Conservation (phyloP, 2,797 vertebrate species). For the Rhabdomys pumilio region DNA sequence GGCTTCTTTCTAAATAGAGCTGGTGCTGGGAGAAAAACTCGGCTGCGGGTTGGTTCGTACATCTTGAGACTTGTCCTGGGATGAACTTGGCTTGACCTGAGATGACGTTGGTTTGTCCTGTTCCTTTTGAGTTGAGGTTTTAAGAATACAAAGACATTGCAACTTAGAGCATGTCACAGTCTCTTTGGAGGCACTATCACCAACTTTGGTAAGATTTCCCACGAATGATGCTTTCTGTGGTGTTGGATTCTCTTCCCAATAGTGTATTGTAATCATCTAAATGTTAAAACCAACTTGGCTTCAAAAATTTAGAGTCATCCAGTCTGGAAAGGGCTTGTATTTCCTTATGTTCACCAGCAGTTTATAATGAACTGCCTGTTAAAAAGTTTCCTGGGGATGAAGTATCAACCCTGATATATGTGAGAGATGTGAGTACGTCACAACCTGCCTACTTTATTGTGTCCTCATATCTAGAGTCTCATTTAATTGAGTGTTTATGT, state of each 20-base stretch:
- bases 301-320: not conserved
- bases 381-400: not conserved
- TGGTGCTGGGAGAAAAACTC: not conserved
- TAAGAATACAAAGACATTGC: not conserved
- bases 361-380: not conserved
- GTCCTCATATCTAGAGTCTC: not conserved
- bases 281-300: not conserved
- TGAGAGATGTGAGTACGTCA: not conserved
- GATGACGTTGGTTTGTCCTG: not conserved
- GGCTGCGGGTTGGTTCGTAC: not conserved
- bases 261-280: not conserved
- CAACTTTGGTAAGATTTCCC: not conserved
- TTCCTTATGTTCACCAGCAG: not conserved
- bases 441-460: not conserved
- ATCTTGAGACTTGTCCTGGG: not conserved
- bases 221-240: not conserved
- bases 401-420: not conserved
- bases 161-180: not conserved
- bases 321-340: not conserved
- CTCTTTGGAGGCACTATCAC: not conserved
- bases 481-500: not conserved
- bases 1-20: not conserved
- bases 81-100: not conserved
- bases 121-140: constrained; percentile 29
- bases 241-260: not conserved